Base-by-base conservation (phyloP, 2,888 invertebrate species). In the Rhyacophila evoluta region DNA sequence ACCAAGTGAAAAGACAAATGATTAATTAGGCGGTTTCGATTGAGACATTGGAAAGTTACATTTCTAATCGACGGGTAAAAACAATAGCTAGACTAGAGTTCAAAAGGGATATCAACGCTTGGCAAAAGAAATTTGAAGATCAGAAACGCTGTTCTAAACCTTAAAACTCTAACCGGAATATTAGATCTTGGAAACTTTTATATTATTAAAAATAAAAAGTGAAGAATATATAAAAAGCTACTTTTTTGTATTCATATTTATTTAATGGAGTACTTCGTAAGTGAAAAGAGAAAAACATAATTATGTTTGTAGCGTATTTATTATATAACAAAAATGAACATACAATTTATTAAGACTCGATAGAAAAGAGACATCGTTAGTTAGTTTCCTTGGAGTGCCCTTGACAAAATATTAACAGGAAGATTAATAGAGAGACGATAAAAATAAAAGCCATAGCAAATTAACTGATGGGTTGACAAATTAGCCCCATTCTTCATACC, bases 401-500 rank as follows among this genome's bases (percentile, higher is more conserved):
- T 8, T 12, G 19, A 55, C 25, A 19, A 3, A 55, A 55, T 25
- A 55, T 55, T 19, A 55, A 55, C 25, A 10, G 1, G 55, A 55
- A 55, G 55, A 55, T 19, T 55, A 19, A 55, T 55, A 25, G 55
- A 25, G 55, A 8, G 55, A 55, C 55, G 6, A 41, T 41, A 12
- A 55, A 55, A 55, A 55, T 55, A 55, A 55, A 55, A 55, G 55
- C 55, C 19, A 55, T 25, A 1, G 1, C 55, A 25, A 55, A 55
- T 55, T 55, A 55, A 55, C 55, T 55, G 55, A 55, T 55, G 4
- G 55, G 55, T 55, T 19, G 55, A 55, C 55, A 55, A 55, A 55
- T 55, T 55, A 25, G 25, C 55, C 12, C 68, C 38, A 72, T 79
- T 33, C 77, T 78, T 33, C 36, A 70, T 33, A 55, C 15, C 55